A percentile compares a stretch with the other conserved stretches of the same genome.
phyloP scores from a whole-genome alignment of 2,113 vertebrate species.

The Python bivittatus region DNA sequence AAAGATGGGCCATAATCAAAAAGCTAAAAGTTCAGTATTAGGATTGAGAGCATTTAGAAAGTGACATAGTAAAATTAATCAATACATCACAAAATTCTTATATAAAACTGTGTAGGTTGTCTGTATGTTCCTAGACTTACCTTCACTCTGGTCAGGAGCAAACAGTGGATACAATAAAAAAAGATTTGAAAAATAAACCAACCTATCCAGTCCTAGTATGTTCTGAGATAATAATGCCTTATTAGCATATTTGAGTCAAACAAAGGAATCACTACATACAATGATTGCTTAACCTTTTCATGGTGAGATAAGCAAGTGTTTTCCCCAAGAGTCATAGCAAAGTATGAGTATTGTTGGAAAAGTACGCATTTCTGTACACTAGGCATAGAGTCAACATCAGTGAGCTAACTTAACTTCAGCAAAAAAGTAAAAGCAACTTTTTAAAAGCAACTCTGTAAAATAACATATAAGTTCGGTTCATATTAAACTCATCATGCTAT shows the following conservation, averaged over 20 bases:
- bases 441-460: background rate
- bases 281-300: background rate
- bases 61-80: background rate
- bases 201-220: background rate
- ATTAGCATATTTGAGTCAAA: conserved; percentile 5
- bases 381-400: background rate
- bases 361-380: background rate
- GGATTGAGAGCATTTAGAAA: background rate
- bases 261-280: background rate
- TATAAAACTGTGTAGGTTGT: background rate
- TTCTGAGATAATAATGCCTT: conserved; percentile 21
- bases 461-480: background rate
- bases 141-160: background rate
- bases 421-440: background rate
- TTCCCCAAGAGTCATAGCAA: background rate
- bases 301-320: background rate
- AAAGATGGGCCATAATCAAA: background rate
- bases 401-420: background rate
- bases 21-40: conserved; percentile 1
- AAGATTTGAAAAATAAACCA: background rate
- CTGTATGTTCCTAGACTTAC: background rate
- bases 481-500: background rate
- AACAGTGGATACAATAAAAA: background rate
- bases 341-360: background rate
- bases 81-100: background rate